These are phyloP conservation scores for Mycogona germanica DNA, from an alignment of 2,888 invertebrate genomes.

Conservation along the genomic window DNA sequence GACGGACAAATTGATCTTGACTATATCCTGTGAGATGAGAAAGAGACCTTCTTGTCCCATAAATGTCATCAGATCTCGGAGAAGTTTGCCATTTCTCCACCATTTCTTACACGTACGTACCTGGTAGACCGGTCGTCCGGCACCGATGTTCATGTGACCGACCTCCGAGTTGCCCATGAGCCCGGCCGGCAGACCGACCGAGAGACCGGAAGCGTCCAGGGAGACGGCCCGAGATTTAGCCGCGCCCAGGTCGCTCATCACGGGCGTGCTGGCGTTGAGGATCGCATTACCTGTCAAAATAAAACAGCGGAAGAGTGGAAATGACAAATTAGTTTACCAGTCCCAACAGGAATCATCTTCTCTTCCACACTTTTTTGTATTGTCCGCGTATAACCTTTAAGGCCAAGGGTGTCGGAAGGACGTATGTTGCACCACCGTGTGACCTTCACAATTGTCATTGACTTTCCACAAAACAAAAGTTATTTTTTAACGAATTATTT, in stretches of 20 bases:
- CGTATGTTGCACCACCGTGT: too few species aligned
- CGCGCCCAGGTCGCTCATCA: slow-evolving; percentile 34
- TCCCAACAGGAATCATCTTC: too few species aligned
- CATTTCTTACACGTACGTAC: too few species aligned
- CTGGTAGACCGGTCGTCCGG: slow-evolving; percentile 37
- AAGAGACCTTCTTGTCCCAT: background rate
- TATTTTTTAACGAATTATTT: too few species aligned
- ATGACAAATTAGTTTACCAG: background rate
- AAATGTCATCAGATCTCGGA: background rate
- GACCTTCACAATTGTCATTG: too few species aligned
- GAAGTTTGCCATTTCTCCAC: too few species aligned
- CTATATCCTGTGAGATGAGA: slow-evolving; percentile 31
- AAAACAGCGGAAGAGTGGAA: background rate
- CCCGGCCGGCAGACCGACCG: slow-evolving; percentile 37
- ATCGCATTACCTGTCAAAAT: slow-evolving; percentile 34
- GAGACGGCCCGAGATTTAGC: slow-evolving; percentile 31
- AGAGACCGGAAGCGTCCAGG: slow-evolving; percentile 34
- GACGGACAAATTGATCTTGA: slow-evolving; percentile 35
- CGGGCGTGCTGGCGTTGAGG: slow-evolving; percentile 34
- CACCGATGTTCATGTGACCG: slow-evolving; percentile 38
- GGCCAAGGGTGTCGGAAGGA: too few species aligned
- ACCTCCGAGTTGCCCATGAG: slow-evolving; percentile 40
- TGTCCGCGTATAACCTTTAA: too few species aligned
- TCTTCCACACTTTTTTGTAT: too few species aligned
- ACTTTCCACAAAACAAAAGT: too few species aligned